These are phyloP conservation scores for Chlorodrepanis virens DNA, from an alignment of 2,113 vertebrate species.

Conservation along the genomic window DNA sequence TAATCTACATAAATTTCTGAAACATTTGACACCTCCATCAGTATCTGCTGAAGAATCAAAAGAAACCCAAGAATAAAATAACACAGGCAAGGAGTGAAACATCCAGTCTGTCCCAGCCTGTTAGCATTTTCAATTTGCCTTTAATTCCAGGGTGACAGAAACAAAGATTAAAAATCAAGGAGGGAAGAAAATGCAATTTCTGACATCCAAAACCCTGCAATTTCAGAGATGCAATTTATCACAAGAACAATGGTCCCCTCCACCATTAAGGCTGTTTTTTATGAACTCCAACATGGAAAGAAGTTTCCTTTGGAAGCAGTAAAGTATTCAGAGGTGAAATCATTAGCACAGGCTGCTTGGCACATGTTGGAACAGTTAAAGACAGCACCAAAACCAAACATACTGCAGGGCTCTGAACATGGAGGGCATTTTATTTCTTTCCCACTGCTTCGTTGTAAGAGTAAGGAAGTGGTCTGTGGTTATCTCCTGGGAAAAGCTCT, in stretches of 20 bases:
- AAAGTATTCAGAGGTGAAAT: not conserved
- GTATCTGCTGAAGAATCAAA: not conserved
- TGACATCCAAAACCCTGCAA: not conserved
- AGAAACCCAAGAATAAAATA: not conserved
- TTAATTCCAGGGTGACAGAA: not conserved
- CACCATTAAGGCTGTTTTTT: not conserved
- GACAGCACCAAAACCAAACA: not conserved
- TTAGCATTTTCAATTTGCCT: not conserved
- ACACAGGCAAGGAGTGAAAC: not conserved
- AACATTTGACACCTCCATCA: not conserved
- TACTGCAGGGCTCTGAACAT: not conserved
- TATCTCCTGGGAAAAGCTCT: not conserved
- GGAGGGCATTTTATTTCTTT: not conserved
- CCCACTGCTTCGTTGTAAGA: not conserved
- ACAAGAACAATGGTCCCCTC: not conserved
- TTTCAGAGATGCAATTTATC: not conserved
- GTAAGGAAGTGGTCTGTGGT: not conserved
- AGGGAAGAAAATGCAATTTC: not conserved
- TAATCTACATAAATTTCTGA: not conserved
- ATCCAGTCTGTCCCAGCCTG: not conserved
- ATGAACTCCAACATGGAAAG: not conserved
- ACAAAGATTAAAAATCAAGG: not conserved
- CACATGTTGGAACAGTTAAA: not conserved
- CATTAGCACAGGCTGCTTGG: not conserved
- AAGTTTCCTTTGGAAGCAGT: not conserved